A percentile compares a stretch with the other conserved stretches of the same genome.
These are phyloP conservation scores for Cepaea hortensis DNA, from an alignment of 2,888 invertebrate species.

Conservation along the genomic window DNA sequence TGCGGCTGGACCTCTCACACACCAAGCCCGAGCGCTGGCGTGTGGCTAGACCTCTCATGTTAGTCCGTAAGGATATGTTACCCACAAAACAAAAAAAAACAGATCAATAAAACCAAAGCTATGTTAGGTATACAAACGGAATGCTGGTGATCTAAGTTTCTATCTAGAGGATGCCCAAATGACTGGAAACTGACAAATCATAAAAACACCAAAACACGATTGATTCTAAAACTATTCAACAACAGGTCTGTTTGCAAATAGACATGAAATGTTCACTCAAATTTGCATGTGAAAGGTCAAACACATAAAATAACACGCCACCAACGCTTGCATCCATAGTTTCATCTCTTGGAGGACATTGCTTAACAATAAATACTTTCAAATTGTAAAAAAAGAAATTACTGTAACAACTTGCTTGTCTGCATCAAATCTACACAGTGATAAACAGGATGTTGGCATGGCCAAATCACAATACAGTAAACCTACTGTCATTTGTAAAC, in stretches of 20 bases:
- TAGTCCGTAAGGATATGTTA: neutral
- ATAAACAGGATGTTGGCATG: neutral
- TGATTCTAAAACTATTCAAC: conserved; percentile 9
- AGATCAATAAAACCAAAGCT: neutral
- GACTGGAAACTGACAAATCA: neutral
- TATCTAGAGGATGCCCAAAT: conserved; percentile 25
- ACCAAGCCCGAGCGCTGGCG: neutral
- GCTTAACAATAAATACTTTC: conserved; percentile 31
- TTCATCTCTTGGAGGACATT: conserved; percentile 6
- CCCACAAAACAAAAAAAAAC: conserved; percentile 3
- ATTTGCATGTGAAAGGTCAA: conserved; percentile 20
- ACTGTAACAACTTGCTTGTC: conserved; percentile 16
- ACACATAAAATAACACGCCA: neutral
- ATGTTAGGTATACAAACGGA: conserved; percentile 24
- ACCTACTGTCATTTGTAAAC: neutral
- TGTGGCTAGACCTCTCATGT: conserved; percentile 1
- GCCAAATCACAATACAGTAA: neutral
- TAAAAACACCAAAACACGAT: conserved; percentile 28
- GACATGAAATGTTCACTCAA: neutral
- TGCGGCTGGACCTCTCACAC: no score
- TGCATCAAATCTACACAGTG: conserved; percentile 16
- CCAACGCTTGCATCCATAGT: conserved; percentile 6
- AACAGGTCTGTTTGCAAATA: conserved; percentile 9
- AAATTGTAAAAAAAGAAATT: neutral
- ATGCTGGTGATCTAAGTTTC: conserved; percentile 32